A percentile compares a stretch with the other conserved stretches of the same genome.
These are phyloP conservation scores for Pteruthius melanotis DNA, from an alignment of 2,113 vertebrate species.

Conservation along the genomic window DNA sequence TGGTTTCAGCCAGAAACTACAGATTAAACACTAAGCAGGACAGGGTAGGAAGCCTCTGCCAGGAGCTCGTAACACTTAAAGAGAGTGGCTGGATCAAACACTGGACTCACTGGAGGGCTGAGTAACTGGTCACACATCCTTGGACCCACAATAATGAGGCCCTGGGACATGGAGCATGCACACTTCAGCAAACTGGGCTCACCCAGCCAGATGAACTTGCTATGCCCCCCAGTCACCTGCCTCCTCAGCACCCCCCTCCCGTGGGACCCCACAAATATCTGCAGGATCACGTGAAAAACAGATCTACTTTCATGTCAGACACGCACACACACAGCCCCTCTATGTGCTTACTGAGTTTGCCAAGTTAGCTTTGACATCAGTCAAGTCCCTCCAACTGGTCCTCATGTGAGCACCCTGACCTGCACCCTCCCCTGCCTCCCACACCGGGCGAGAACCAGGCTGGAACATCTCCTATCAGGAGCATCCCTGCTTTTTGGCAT, in stretches of 20 bases:
- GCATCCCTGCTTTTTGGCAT: background rate
- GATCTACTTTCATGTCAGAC: background rate
- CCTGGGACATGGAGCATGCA: background rate
- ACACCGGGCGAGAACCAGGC: fast-evolving
- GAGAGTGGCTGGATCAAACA: background rate
- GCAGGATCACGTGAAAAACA: fast-evolving
- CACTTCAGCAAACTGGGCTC: background rate
- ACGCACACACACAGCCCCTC: background rate
- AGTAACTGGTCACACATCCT: background rate
- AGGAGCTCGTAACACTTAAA: background rate
- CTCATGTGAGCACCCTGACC: background rate
- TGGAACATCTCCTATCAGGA: background rate
- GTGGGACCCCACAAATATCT: background rate
- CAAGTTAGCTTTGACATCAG: background rate
- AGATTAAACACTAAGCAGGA: background rate
- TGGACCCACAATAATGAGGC: fast-evolving
- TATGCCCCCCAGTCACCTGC: background rate
- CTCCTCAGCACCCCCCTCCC: background rate
- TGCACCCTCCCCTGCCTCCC: background rate
- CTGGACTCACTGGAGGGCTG: background rate
- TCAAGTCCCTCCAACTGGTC: background rate
- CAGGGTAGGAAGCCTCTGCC: background rate
- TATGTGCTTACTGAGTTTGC: background rate
- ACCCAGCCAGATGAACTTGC: background rate
- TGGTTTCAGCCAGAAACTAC: background rate